Percentiles rank a stretch among this genome's conserved stretches.
Evolutionary conservation across 2,113 vertebrate genomes (phyloP).

Genomic region (Bufo bufo): DNA sequence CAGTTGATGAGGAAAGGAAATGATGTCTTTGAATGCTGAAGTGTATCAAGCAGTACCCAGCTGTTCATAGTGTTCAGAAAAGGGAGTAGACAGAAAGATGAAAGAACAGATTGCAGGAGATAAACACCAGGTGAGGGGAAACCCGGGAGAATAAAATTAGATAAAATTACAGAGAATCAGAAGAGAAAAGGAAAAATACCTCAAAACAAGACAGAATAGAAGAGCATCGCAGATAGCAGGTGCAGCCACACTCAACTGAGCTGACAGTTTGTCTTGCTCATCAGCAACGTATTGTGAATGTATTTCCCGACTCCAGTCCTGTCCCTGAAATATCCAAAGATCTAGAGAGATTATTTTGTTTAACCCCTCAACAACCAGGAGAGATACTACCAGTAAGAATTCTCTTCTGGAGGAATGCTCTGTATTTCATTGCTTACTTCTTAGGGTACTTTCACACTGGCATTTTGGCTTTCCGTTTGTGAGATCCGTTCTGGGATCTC

Average conservation of each 20-base stretch:
- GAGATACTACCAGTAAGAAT: background rate
- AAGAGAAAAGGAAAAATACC: conserved; percentile 2
- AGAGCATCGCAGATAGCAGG: background rate
- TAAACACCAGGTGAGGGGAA: conserved; percentile 32
- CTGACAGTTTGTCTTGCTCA: background rate
- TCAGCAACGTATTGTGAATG: background rate
- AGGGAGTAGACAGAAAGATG: background rate
- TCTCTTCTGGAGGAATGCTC: too few species aligned
- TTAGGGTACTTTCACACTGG: too few species aligned
- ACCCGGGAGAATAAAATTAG: conserved; percentile 20
- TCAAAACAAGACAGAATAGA: background rate
- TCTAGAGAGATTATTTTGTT: background rate
- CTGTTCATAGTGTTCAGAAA: conserved; percentile 14
- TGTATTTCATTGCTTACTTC: too few species aligned
- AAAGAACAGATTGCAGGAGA: conserved; percentile 43
- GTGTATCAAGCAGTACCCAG: conserved; percentile 35
- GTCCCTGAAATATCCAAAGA: background rate
- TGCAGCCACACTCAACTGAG: background rate
- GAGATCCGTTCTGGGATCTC: too few species aligned
- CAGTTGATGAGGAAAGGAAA: background rate
- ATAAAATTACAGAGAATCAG: background rate
- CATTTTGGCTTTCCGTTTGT: too few species aligned
- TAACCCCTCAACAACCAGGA: background rate
- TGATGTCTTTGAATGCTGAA: conserved; percentile 12
- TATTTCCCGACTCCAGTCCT: background rate